Evolutionary conservation across 1,140 invertebrate genomes (phyloP).

Genomic region (Colletes latitarsis): DNA sequence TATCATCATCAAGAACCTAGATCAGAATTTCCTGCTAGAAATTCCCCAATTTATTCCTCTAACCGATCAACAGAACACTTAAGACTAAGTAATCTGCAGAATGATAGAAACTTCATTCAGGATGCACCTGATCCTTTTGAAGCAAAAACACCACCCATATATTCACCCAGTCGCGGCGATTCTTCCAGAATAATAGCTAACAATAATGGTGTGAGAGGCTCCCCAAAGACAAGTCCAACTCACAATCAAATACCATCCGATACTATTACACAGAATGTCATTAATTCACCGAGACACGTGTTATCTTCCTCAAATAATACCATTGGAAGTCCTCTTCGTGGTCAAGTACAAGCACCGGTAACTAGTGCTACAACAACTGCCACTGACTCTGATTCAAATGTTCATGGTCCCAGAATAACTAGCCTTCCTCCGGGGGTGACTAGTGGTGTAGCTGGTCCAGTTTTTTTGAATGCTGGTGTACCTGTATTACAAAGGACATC

Average conservation of each 20-base stretch:
- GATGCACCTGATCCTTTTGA: conserved; percentile 62
- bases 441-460: conserved; percentile 79
- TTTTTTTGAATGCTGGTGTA: conserved; percentile 74
- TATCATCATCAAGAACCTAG: conserved; percentile 69
- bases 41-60: conserved; percentile 70
- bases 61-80: conserved; percentile 67
- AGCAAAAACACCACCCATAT: conserved; percentile 59
- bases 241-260: conserved; percentile 56
- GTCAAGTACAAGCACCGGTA: conserved; percentile 75
- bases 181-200: conserved; percentile 46
- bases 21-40: conserved; percentile 66
- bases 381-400: conserved; percentile 58
- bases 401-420: conserved; percentile 73
- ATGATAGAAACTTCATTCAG: conserved; percentile 62
- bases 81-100: conserved; percentile 59
- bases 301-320: conserved; percentile 45
- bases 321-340: conserved; percentile 62
- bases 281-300: conserved; percentile 60
- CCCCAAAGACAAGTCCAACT: conserved; percentile 69
- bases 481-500: conserved; percentile 73
- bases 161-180: conserved; percentile 56
- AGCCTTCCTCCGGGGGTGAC: conserved; percentile 79
- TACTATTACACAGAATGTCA: conserved; percentile 45
- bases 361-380: conserved; percentile 66
- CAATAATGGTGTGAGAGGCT: conserved; percentile 61